These are phyloP conservation scores for Caenorhabditis angaria DNA, from an alignment of 2,888 invertebrate genomes.

Conservation along the genomic window DNA sequence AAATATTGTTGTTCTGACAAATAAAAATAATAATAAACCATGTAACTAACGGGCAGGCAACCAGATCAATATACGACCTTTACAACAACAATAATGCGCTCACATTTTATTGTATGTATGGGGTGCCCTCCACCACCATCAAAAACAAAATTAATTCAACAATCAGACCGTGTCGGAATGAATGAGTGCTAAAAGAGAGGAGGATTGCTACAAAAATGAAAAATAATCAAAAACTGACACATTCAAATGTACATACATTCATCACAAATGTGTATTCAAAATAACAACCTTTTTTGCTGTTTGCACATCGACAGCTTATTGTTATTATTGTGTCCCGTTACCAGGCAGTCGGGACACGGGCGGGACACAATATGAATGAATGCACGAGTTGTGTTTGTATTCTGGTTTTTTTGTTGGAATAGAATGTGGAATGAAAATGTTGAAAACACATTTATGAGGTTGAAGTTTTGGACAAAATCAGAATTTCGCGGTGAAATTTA, in stretches of 20 bases:
- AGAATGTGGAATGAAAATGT: background rate
- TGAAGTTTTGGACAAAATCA: too few relatives aligned
- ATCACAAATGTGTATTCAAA: too few relatives aligned
- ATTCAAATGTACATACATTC: too few relatives aligned
- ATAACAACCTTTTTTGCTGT: background rate
- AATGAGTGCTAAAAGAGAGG: background rate
- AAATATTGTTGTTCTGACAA: too few relatives aligned
- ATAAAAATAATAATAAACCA: background rate
- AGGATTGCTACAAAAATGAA: background rate
- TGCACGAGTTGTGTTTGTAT: background rate
- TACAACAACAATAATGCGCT: background rate
- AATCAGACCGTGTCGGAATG: slow-evolving; percentile 2
- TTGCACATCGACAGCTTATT: slow-evolving; percentile 2
- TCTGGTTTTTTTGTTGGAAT: background rate
- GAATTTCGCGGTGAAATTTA: too few relatives aligned
- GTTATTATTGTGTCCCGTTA: background rate
- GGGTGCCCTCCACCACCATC: background rate
- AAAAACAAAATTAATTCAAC: background rate
- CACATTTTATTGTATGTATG: background rate
- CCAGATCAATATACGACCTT: background rate
- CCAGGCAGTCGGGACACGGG: background rate
- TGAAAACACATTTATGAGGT: background rate
- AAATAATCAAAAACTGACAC: background rate
- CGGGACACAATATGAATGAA: background rate
- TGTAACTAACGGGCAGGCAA: background rate